phyloP scores from a whole-genome alignment of 2,797 vertebrate species.

The Falco berigora region DNA sequence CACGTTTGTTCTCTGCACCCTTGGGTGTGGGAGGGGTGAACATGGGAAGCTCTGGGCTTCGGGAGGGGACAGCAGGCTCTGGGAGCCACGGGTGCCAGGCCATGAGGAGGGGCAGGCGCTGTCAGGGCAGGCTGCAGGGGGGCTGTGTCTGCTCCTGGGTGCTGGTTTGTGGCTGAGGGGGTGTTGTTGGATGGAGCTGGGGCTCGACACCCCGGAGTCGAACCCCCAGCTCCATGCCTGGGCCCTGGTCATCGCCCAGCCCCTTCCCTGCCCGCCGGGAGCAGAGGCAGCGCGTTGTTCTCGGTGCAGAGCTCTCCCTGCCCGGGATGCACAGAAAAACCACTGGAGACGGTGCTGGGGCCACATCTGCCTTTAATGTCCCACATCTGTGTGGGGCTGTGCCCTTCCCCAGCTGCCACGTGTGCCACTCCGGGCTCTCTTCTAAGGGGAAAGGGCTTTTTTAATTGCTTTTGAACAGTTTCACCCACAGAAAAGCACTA shows the following conservation, averaged over 20 bases:
- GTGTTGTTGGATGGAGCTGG: not conserved
- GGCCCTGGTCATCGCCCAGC: too few relatives aligned
- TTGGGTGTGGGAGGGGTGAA: not conserved
- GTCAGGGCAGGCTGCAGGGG: not conserved
- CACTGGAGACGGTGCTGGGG: fast-evolving
- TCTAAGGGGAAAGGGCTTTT: not conserved
- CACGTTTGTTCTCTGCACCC: not conserved
- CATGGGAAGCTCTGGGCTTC: not conserved
- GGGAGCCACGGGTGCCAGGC: fast-evolving
- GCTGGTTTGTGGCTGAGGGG: not conserved
- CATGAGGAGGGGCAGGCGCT: not conserved
- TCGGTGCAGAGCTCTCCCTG: not conserved
- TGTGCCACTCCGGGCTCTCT: fast-evolving
- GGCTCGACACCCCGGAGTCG: too few relatives aligned
- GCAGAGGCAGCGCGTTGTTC: fast-evolving
- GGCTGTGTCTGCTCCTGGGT: fast-evolving
- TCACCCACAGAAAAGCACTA: fast-evolving
- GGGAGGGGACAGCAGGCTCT: too few relatives aligned
- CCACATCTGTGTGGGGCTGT: fast-evolving
- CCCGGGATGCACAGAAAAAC: fast-evolving
- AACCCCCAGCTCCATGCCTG: fast-evolving
- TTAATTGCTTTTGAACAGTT: fast-evolving
- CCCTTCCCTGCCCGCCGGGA: too few relatives aligned
- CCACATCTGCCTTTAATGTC: not conserved
- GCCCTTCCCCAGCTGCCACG: not conserved